A percentile compares a stretch with the other conserved stretches of the same genome.
These are phyloP conservation scores for Catocala nupta DNA, from an alignment of 2,888 invertebrate genomes.

Conservation along the genomic window DNA sequence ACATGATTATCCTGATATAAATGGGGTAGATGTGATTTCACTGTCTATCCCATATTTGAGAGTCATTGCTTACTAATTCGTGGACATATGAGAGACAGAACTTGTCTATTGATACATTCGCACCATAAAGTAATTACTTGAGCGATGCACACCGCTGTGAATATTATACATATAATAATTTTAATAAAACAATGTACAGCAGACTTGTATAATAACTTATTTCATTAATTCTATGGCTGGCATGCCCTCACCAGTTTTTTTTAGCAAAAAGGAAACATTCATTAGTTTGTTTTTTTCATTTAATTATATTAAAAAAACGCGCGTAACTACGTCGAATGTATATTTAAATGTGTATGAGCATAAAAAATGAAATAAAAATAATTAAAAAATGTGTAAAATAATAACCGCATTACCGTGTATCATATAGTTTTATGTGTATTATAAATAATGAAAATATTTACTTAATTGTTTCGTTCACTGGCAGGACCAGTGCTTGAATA, in stretches of 20 bases:
- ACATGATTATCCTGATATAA: too few species aligned
- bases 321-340: conserved; percentile 39
- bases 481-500: conserved; percentile 67
- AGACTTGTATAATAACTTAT: too few species aligned
- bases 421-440: conserved; percentile 77
- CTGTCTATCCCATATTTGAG: too few species aligned
- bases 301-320: conserved; percentile 24
- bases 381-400: conserved; percentile 61
- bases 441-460: conserved; percentile 51
- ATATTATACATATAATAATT: neutral
- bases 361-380: conserved; percentile 46
- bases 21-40: too few species aligned
- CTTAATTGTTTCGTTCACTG: conserved; percentile 61
- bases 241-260: conserved; percentile 38
- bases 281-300: conserved; percentile 41
- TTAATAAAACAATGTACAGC: too few species aligned
- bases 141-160: too few species aligned
- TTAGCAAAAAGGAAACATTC: conserved; percentile 46
- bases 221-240: conserved; percentile 16
- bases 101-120: too few species aligned
- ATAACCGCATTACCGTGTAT: conserved; percentile 70
- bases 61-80: too few species aligned
- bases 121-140: too few species aligned
- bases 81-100: too few species aligned
- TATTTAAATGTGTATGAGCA: conserved; percentile 48